These are phyloP conservation scores for Gonioctena quinquepunctata DNA, from an alignment of 1,140 invertebrate species.

Conservation along the genomic window DNA sequence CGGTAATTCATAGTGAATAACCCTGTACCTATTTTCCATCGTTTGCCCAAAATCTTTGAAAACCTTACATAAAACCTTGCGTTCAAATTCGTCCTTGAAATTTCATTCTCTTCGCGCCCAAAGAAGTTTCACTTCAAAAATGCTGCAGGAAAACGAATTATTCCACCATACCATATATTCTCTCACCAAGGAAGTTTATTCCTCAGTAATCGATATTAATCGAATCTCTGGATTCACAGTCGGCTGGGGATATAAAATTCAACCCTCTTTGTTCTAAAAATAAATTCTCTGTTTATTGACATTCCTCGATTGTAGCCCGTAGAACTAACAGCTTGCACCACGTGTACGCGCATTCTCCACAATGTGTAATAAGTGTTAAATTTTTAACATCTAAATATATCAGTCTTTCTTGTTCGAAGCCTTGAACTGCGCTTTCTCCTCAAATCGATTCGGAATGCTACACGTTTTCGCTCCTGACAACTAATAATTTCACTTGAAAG, in stretches of 20 bases:
- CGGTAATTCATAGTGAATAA: no score
- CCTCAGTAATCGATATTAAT: no score
- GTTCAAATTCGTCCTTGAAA: no score
- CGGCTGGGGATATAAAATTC: background rate
- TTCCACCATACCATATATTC: no score
- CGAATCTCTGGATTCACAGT: no score
- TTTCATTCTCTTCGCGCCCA: no score
- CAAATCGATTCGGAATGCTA: background rate
- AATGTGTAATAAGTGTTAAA: background rate
- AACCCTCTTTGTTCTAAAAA: background rate
- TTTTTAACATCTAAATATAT: background rate
- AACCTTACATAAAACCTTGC: no score
- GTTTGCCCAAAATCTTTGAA: no score
- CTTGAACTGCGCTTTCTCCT: background rate
- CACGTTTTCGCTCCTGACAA: background rate
- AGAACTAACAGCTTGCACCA: background rate
- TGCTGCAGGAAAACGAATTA: no score
- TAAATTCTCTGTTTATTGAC: background rate
- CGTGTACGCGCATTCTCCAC: background rate
- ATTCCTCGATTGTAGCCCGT: background rate
- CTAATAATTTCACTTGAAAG: slow-evolving; percentile 11
- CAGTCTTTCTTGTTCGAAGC: background rate
- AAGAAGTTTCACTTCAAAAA: no score
- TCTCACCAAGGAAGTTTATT: no score
- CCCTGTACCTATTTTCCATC: no score